Conservation (phyloP, 1,140 invertebrate species). For the Drosophila kanapiae region DNA sequence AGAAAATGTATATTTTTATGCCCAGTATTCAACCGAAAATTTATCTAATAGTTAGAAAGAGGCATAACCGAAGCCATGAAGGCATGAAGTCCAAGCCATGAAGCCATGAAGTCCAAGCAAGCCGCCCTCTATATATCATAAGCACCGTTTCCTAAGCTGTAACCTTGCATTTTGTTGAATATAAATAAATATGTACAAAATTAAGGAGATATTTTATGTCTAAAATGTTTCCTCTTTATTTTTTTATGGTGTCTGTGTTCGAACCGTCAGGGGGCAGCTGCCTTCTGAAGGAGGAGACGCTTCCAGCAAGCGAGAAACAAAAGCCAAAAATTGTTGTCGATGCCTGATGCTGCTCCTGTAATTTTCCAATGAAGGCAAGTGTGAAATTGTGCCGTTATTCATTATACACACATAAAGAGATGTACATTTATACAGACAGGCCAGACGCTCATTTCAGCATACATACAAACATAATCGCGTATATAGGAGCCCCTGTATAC, state of each 20-base stretch:
- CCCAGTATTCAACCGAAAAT: no score
- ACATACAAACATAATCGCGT: not conserved
- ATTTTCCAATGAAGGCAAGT: constrained; percentile 52
- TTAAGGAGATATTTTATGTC: no score
- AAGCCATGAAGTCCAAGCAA: no score
- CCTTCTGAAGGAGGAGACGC: constrained; percentile 37
- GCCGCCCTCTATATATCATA: no score
- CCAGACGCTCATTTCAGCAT: not conserved
- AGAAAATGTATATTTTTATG: no score
- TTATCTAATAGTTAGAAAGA: no score
- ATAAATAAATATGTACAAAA: no score
- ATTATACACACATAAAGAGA: constrained; percentile 24
- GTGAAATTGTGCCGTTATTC: constrained; percentile 52
- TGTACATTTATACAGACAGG: not conserved
- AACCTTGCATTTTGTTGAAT: no score
- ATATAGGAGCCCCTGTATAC: not conserved
- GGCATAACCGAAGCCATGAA: no score
- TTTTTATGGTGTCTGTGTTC: not conserved
- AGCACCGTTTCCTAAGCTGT: no score
- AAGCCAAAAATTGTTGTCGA: constrained; percentile 5
- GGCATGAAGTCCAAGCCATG: no score
- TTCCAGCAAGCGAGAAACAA: constrained; percentile 25
- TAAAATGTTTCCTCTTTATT: no score
- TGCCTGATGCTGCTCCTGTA: constrained; percentile 6
- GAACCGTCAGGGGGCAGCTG: not conserved